A percentile compares a stretch with the other conserved stretches of the same genome.
Conservation (phyloP, 2,113 vertebrate species). For the Elephas maximus region DNA sequence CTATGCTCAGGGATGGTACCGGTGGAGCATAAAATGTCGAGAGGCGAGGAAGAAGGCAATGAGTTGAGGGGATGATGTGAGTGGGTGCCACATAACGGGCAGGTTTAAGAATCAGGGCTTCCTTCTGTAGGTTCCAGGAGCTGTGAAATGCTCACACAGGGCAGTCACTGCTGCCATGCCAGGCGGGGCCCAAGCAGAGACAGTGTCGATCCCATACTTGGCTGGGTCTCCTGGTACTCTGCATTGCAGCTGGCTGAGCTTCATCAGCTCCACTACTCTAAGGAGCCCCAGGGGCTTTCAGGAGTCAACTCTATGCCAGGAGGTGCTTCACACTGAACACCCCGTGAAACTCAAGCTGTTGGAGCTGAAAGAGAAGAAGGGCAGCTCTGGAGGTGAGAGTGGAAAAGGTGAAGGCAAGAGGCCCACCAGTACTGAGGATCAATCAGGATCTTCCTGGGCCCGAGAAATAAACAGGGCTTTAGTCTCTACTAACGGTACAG, state of each 20-base stretch:
- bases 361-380: background rate
- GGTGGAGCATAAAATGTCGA: background rate
- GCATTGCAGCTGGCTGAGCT: background rate
- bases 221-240: background rate
- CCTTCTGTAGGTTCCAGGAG: background rate
- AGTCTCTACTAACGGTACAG: background rate
- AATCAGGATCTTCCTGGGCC: background rate
- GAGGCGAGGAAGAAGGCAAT: background rate
- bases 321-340: background rate
- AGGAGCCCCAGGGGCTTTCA: background rate
- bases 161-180: background rate
- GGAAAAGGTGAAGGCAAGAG: background rate
- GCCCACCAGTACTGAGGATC: background rate
- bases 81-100: background rate
- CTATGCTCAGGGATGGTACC: background rate
- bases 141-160: background rate
- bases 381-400: background rate
- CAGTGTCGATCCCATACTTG: background rate
- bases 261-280: background rate
- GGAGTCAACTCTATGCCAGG: background rate
- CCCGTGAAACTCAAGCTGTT: background rate
- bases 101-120: background rate
- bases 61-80: background rate
- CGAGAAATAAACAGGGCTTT: background rate
- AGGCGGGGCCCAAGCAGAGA: background rate